Evolutionary conservation across 2,888 invertebrate genomes (phyloP), one percentile per base, ranked within the genome.

Genomic region (Hirudinaria manillensis): DNA sequence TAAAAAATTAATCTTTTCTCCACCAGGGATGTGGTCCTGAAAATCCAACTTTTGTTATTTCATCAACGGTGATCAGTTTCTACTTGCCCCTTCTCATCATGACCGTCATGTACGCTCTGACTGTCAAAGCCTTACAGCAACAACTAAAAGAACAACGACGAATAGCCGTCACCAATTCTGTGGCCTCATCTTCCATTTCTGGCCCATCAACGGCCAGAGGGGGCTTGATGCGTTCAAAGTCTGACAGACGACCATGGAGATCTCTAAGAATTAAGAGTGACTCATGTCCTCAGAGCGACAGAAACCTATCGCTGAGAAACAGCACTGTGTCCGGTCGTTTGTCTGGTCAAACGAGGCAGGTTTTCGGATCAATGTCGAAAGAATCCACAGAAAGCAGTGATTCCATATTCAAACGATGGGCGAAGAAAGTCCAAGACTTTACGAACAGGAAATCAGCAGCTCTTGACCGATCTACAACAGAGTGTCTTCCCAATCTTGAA

Each of bases 21-120:
- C 16, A 45, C 3, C 76, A 79, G 38, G 81, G 81, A 29, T 81
- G 81, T 72, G 81, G 81, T n/a, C 81, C 81, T 4, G 79, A 81
- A 68, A 80, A 78, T 61, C 77, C 80, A 13, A 75, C 77, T 24
- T 81, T 81, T 73, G 79, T 81, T 51, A 75, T 81, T 36, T 79
- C 80, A 19, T 79, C 81, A 4, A 79, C 80, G 16, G 79, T 79
- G 27, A 78, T 78, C 6, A 79, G 81, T 3, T 81, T 81, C 76
- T 79, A 80, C 70, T 74, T 81, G 51, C 81, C 81, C 7, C 76
- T 81, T 61, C 76, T 80, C 32, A 81, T 81, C 72, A 81, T 81
- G 81, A 79, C 79, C 16, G 76, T 80, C 72, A 81, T 79, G 77
- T 81, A 81, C 76, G 77, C 79, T 13, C 78, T 81, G 65, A 81